Conservation (phyloP, 2,113 vertebrate species). For the Alces alces region DNA sequence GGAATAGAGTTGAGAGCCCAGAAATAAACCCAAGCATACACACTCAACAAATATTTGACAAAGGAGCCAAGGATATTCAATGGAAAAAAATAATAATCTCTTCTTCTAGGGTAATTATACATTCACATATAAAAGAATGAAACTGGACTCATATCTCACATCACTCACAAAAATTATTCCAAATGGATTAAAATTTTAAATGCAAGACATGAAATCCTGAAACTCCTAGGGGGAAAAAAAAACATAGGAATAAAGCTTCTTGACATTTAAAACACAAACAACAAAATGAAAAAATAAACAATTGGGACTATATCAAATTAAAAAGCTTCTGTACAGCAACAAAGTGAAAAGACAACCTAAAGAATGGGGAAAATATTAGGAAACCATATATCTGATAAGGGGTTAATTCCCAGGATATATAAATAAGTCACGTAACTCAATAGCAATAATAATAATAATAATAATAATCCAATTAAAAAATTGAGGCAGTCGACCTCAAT, state of each 20-base stretch:
- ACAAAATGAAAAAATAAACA: neutral
- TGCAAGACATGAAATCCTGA: neutral
- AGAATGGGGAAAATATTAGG: neutral
- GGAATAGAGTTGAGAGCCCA: neutral
- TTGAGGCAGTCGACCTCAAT: neutral
- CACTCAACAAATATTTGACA: neutral
- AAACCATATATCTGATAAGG: neutral
- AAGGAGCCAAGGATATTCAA: neutral
- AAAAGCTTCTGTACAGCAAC: neutral
- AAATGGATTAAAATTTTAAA: neutral
- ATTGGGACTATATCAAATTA: neutral
- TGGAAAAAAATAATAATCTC: neutral
- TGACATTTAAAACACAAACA: neutral
- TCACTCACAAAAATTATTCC: neutral
- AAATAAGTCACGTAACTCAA: neutral
- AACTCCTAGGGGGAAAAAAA: neutral
- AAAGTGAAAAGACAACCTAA: neutral
- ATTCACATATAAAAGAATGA: neutral
- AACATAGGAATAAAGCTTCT: neutral
- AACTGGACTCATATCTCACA: neutral
- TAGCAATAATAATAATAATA: too few species aligned
- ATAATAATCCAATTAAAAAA: neutral
- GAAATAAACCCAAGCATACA: neutral
- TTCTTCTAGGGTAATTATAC: neutral
- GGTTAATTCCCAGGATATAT: neutral